These are phyloP conservation scores for Diadophis punctatus DNA, from an alignment of 2,113 vertebrate genomes.

Conservation along the genomic window DNA sequence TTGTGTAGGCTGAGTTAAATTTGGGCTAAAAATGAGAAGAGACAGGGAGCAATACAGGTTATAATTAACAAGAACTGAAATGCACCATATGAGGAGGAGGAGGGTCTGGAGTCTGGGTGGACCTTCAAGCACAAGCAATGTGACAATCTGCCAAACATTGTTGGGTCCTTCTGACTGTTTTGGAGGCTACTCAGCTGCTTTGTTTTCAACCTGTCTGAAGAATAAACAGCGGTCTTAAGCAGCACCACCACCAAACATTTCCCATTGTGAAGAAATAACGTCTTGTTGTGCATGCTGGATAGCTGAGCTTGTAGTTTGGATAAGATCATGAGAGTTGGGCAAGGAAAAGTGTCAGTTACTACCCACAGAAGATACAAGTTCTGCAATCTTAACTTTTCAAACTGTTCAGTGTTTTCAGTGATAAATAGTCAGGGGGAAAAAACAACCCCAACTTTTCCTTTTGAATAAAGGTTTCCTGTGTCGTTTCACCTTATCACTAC, in stretches of 20 bases:
- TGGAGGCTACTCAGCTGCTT: not conserved
- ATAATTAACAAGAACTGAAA: slow-evolving; percentile 34
- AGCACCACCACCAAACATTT: not conserved
- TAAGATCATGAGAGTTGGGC: slow-evolving; percentile 6
- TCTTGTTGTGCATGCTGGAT: not conserved
- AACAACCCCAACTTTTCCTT: slow-evolving; percentile 27
- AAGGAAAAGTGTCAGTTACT: slow-evolving; percentile 15
- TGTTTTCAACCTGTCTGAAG: not conserved
- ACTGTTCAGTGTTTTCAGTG: slow-evolving; percentile 45
- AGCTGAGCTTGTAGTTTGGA: not conserved
- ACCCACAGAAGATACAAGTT: slow-evolving; percentile 34
- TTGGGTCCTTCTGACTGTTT: not conserved
- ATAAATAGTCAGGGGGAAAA: slow-evolving; percentile 43
- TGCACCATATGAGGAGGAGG: not conserved
- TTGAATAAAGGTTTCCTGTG: slow-evolving; percentile 31
- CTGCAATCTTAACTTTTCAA: slow-evolving; percentile 29
- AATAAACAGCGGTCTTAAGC: not conserved
- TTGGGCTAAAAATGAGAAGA: slow-evolving; percentile 9
- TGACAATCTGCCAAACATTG: not conserved
- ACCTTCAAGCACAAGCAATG: slow-evolving; percentile 11
- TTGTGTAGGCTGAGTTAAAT: slow-evolving; percentile 36
- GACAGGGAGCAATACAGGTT: not conserved
- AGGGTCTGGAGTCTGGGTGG: slow-evolving; percentile 35
- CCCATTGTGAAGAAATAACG: not conserved
- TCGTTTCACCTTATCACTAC: not conserved